Percentiles rank a stretch among this genome's conserved stretches.
Conservation (phyloP, 2,797 vertebrate genomes). For the Gymnoscopelus microlampas region DNA sequence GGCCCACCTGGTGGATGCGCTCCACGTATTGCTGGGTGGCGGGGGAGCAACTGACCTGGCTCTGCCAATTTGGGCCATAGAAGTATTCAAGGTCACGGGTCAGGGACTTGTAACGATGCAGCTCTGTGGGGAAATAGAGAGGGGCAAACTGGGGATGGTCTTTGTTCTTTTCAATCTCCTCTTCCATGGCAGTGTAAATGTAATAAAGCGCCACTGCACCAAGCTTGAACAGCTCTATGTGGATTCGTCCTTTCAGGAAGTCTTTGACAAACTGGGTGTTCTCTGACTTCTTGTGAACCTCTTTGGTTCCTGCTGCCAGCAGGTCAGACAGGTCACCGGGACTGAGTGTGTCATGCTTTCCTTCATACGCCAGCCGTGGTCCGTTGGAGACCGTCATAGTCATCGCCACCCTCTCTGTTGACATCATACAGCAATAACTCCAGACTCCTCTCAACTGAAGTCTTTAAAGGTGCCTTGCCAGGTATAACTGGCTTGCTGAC, state of each 20-base stretch:
- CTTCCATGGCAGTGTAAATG: conserved; percentile 93
- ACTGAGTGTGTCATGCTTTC: conserved; percentile 72
- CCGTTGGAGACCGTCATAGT: conserved; percentile 56
- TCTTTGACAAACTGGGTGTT: conserved; percentile 97
- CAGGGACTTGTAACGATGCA: conserved; percentile 88
- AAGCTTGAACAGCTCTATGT: conserved; percentile 94
- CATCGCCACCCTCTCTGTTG: conserved; percentile 66
- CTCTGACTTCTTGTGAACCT: conserved; percentile 92
- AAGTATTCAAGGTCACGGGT: conserved; percentile 90
- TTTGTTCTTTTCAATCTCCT: conserved; percentile 93
- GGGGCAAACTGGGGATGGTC: conserved; percentile 90
- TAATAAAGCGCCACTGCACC: conserved; percentile 92
- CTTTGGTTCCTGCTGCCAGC: conserved; percentile 93
- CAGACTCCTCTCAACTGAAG: background rate
- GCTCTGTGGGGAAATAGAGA: conserved; percentile 93
- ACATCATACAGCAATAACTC: conserved; percentile 28
- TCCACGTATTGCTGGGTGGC: conserved; percentile 88
- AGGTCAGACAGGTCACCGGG: conserved; percentile 92
- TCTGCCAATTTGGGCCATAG: conserved; percentile 90
- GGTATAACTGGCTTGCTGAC: no score
- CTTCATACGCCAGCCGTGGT: conserved; percentile 52
- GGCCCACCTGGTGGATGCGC: conserved; percentile 89
- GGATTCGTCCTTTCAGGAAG: conserved; percentile 92
- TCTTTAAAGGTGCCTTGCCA: no score
- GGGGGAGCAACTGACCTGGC: conserved; percentile 83